A percentile compares a stretch with the other conserved stretches of the same genome.
Conservation (phyloP, 2,797 vertebrate genomes). For the Esox masquinongy region DNA sequence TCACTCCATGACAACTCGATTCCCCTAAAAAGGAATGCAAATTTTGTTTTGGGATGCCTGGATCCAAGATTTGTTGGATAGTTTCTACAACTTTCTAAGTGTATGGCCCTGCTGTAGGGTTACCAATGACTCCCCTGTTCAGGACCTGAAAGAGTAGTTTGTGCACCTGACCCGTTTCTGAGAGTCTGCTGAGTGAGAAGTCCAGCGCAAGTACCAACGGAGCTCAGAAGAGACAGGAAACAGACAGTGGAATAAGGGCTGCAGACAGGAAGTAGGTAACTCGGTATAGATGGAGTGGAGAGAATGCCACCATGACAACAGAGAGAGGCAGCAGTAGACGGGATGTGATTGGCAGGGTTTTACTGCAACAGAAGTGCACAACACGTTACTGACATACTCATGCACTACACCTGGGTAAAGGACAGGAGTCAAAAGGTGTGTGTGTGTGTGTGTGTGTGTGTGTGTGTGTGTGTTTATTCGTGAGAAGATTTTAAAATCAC, state of each 20-base stretch:
- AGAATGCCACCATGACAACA: conserved; percentile 84
- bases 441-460: neutral
- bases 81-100: conserved; percentile 55
- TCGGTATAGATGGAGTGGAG: conserved; percentile 87
- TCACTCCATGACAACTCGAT: conserved; percentile 41
- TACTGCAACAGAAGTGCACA: conserved; percentile 72
- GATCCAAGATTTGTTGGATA: conserved; percentile 36
- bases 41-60: conserved; percentile 36
- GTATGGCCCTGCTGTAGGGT: conserved; percentile 63
- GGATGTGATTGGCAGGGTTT: conserved; percentile 79
- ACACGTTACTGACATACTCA: neutral
- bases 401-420: conserved; percentile 5
- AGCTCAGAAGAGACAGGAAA: conserved; percentile 82
- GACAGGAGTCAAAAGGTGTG: neutral
- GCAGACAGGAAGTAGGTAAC: conserved; percentile 82
- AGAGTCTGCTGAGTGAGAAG: neutral
- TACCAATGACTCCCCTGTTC: conserved; percentile 16
- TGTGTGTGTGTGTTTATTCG: neutral
- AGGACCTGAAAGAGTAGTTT: neutral
- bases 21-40: neutral
- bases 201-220: conserved; percentile 13
- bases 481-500: conserved; percentile 62
- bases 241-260: conserved; percentile 77
- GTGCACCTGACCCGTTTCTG: neutral
- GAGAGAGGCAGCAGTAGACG: conserved; percentile 82